Conservation (phyloP, 2,797 vertebrate genomes). For the Moxostoma hubbsi region DNA sequence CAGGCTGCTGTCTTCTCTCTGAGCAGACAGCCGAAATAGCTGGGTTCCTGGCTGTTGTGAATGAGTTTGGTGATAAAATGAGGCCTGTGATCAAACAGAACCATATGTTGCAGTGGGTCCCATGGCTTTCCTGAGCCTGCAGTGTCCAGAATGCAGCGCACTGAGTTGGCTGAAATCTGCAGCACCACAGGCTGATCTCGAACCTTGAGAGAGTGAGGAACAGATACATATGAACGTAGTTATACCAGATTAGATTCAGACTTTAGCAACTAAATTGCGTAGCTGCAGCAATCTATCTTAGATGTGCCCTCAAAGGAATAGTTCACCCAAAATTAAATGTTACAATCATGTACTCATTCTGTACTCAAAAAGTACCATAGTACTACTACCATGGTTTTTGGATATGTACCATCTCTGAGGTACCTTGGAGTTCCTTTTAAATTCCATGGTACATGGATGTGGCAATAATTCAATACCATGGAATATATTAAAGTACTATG, state of each 20-base stretch:
- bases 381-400: not conserved
- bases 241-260: not conserved
- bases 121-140: conserved; percentile 75
- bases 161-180: conserved; percentile 77
- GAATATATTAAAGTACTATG: not conserved
- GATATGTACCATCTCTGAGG: not conserved
- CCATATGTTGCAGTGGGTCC: conserved; percentile 87
- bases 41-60: conserved; percentile 92
- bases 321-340: too few relatives aligned
- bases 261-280: too few relatives aligned
- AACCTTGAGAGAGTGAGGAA: conserved; percentile 7
- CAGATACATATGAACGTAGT: not conserved
- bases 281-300: too few relatives aligned
- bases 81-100: conserved; percentile 88
- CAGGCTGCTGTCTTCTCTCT: conserved; percentile 80
- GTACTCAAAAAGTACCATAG: too few relatives aligned
- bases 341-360: too few relatives aligned
- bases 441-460: not conserved
- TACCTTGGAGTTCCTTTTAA: not conserved
- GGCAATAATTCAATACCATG: too few relatives aligned
- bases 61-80: conserved; percentile 89
- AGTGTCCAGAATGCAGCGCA: conserved; percentile 80
- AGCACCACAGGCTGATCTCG: conserved; percentile 72
- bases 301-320: too few relatives aligned
- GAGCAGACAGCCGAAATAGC: conserved; percentile 90